Percentiles rank a stretch among this genome's conserved stretches.
Evolutionary conservation across 1,140 invertebrate genomes (phyloP).

Genomic region (Pachypsylla venusta): DNA sequence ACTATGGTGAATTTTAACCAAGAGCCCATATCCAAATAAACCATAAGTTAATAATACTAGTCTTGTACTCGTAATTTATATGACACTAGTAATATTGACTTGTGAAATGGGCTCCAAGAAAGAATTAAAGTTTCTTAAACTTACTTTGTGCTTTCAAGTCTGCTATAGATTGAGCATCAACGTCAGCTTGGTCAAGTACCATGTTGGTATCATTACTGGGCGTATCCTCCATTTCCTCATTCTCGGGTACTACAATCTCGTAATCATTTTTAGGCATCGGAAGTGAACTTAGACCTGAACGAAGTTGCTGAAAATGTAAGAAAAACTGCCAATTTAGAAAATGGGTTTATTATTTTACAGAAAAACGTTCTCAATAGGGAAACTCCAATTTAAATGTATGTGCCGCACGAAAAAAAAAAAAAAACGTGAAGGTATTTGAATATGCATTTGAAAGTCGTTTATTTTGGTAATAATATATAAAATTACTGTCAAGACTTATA

Average conservation of each 20-base stretch:
- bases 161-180: conserved; percentile 52
- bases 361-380: neutral
- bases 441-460: too few relatives aligned
- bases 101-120: conserved; percentile 15
- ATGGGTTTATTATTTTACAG: too few relatives aligned
- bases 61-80: too few relatives aligned
- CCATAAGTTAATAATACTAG: too few relatives aligned
- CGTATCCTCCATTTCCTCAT: conserved; percentile 32
- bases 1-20: too few relatives aligned
- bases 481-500: too few relatives aligned
- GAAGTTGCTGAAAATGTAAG: conserved; percentile 47
- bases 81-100: too few relatives aligned
- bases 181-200: conserved; percentile 76
- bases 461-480: too few relatives aligned
- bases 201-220: conserved; percentile 31
- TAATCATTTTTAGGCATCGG: conserved; percentile 93
- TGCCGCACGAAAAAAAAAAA: too few relatives aligned
- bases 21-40: too few relatives aligned
- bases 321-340: too few relatives aligned
- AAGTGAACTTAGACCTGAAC: conserved; percentile 55
- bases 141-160: conserved; percentile 45
- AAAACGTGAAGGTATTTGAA: neutral
- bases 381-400: too few relatives aligned
- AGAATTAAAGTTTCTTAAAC: conserved; percentile 16
- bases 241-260: conserved; percentile 90